Evolutionary conservation across 1,140 invertebrate genomes (phyloP), one percentile per base, ranked within the genome.

Genomic region (Ylistrum balloti): DNA sequence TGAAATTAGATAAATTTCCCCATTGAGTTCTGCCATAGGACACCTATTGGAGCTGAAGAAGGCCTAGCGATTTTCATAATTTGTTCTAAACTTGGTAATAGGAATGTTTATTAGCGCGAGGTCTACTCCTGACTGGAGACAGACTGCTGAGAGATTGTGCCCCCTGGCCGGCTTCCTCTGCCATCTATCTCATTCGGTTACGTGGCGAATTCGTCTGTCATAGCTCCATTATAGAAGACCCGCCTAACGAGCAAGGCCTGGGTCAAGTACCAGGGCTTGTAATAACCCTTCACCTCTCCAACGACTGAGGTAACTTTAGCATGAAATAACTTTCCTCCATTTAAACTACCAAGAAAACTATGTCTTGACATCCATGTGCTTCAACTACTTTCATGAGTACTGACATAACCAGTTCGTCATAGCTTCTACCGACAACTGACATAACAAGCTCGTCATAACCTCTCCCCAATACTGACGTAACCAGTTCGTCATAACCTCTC

Each of bases 1-100:
- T 28, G 56, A 74, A 74, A 74, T 74, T 74, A 74, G 56, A 74
- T 74, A 74, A 74, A 74, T 74, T 74, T 74, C n/a, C 7, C 56
- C n/a, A 74, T 74, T 74, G 56, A 74, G 17, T 28, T 17, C 56
- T 74, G 56, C 56, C 17, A 74, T 74, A 74, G 56, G 56, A 74
- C 56, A 74, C 56, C 22, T 74, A 74, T 74, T 74, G 56, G 56
- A 74, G 56, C 56, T 74, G 56, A 74, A 74, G 56, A 74, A n/a
- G 56, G 56, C 5, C 56, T 28, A 74, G 56, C 56, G n/a, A 74
- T 28, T 74, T 74, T 74, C 22, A 74, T 74, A 74, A 74, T 74
- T 45, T 45, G 41, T 45, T 45, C 41, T 45, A 45, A 45, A 45
- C 41, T 74, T n/a, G n/a, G 56, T 74, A 74, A 74, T 74, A 74